Evolutionary conservation across 2,888 invertebrate species (phyloP).

Genomic region (Synergus gifuensis): DNA sequence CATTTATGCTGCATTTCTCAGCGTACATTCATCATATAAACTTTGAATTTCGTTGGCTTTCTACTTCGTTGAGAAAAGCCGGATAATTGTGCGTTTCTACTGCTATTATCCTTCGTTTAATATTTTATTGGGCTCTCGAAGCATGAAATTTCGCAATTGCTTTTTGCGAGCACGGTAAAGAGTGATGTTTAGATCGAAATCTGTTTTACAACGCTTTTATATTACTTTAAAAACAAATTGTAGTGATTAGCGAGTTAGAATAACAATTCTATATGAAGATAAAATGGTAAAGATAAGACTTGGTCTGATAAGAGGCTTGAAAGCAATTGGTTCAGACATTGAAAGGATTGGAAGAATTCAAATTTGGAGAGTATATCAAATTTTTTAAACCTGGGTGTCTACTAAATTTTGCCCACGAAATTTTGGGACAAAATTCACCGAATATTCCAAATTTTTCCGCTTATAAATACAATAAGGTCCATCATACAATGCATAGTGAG

Average conservation of each 20-base stretch:
- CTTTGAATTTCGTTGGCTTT: conserved; percentile 44
- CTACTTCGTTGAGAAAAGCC: conserved; percentile 47
- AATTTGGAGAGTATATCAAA: no score
- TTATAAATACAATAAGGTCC: no score
- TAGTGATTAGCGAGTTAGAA: not conserved
- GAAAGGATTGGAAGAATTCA: no score
- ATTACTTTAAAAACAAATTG: not conserved
- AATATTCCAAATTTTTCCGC: no score
- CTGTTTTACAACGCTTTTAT: not conserved
- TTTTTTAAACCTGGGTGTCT: no score
- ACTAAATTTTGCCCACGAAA: no score
- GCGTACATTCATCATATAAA: conserved; percentile 36
- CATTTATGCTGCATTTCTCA: not conserved
- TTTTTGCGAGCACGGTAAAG: conserved; percentile 4
- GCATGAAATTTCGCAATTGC: conserved; percentile 44
- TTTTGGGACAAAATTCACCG: no score
- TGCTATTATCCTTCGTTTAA: conserved; percentile 27
- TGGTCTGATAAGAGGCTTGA: not conserved
- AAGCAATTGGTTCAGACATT: no score
- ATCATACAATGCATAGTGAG: no score
- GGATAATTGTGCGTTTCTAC: conserved; percentile 45
- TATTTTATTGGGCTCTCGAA: conserved; percentile 43
- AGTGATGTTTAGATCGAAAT: not conserved
- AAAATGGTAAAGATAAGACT: not conserved
- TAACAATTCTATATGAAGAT: not conserved